Conservation (phyloP, 2,888 invertebrate species). For the Pollenia griseotomentosa region DNA sequence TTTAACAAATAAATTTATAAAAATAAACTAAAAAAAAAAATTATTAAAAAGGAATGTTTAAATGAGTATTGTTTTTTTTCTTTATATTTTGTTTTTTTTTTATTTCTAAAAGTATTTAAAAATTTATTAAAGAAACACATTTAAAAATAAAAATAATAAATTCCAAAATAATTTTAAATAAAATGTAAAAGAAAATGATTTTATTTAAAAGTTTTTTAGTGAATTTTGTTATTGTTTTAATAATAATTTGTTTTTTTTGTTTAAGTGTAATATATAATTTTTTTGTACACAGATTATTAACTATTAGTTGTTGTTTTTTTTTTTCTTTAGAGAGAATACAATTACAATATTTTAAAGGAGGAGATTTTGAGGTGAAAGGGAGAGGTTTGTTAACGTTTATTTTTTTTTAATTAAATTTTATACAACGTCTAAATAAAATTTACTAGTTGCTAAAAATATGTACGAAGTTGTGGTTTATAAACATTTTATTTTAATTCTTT, state of each 20-base stretch:
- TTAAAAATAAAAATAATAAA: not conserved
- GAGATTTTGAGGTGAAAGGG: slow-evolving; percentile 6
- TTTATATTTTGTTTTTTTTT: too few relatives aligned
- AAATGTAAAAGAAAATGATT: not conserved
- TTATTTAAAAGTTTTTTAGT: slow-evolving; percentile 10
- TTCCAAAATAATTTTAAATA: slow-evolving; percentile 12
- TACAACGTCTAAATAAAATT: slow-evolving; percentile 74
- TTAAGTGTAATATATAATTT: slow-evolving; percentile 18
- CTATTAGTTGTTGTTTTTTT: slow-evolving; percentile 46
- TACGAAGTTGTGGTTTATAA: slow-evolving; percentile 52
- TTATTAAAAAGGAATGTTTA: slow-evolving; percentile 34
- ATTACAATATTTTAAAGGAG: slow-evolving; percentile 36
- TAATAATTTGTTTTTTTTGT: slow-evolving; percentile 44
- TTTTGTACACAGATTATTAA: slow-evolving; percentile 73
- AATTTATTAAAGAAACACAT: not conserved
- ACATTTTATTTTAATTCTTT: slow-evolving; percentile 9
- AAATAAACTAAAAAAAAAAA: slow-evolving; percentile 18
- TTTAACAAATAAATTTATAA: slow-evolving; percentile 47
- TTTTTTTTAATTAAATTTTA: slow-evolving; percentile 17
- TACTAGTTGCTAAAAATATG: slow-evolving; percentile 69
- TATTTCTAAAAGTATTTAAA: not conserved
- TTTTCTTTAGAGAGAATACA: slow-evolving; percentile 59
- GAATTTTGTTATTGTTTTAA: slow-evolving; percentile 40
- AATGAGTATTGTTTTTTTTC: not conserved
- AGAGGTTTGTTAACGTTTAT: slow-evolving; percentile 31